phyloP scores from a whole-genome alignment of 2,797 vertebrate species.

The Limnodromus scolopaceus region DNA sequence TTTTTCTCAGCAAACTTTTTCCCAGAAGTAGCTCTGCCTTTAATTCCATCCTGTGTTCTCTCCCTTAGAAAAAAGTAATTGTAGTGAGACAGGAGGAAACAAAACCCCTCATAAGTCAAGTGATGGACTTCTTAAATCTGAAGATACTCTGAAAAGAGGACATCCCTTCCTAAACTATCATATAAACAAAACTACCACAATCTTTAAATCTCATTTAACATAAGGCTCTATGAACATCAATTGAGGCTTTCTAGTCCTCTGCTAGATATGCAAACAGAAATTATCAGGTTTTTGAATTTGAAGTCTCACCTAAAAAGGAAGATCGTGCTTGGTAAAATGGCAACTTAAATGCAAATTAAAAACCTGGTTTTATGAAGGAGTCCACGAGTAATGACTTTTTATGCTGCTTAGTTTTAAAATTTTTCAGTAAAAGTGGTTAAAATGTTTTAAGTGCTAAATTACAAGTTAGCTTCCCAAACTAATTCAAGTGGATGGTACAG shows the following conservation, averaged over 20 bases:
- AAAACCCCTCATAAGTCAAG: neutral
- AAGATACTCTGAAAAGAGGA: neutral
- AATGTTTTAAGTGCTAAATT: conserved; percentile 37
- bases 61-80: neutral
- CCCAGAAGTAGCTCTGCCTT: neutral
- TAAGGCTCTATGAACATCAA: neutral
- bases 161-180: neutral
- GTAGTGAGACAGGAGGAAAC: neutral
- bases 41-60: neutral
- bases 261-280: neutral
- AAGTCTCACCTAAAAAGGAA: neutral
- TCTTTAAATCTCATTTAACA: neutral
- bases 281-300: neutral
- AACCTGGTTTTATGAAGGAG: neutral
- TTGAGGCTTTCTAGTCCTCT: neutral
- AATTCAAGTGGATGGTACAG: neutral
- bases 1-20: neutral
- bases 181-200: neutral
- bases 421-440: neutral
- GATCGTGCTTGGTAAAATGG: neutral
- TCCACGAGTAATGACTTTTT: neutral
- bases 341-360: neutral
- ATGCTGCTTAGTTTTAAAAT: conserved; percentile 28
- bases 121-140: neutral
- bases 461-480: conserved; percentile 14